phyloP scores from a whole-genome alignment of 2,113 vertebrate genomes.

The Xiphophorus maculatus region DNA sequence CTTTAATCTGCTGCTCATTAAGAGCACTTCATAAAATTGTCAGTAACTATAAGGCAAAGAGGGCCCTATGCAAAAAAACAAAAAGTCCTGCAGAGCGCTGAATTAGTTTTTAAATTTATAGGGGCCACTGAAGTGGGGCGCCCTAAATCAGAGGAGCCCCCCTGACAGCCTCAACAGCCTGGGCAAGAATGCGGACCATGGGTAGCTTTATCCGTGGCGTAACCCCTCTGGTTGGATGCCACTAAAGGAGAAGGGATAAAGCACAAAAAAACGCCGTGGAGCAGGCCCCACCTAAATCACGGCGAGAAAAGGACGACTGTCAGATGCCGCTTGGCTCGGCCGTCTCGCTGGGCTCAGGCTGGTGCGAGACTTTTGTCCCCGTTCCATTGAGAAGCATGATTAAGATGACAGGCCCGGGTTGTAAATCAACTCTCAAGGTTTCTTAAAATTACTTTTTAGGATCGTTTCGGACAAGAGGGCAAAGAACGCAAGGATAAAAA shows the following conservation, averaged over 20 bases:
- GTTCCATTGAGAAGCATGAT: slow-evolving; percentile 95
- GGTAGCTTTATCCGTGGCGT: slow-evolving; percentile 85
- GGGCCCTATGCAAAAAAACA: slow-evolving; percentile 89
- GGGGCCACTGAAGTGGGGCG: slow-evolving; percentile 86
- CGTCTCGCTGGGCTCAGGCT: slow-evolving; percentile 85
- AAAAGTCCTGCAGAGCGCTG: slow-evolving; percentile 92
- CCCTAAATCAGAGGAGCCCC: slow-evolving; percentile 92
- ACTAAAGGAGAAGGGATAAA: slow-evolving; percentile 86
- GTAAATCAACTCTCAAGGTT: slow-evolving; percentile 95
- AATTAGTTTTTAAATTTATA: slow-evolving; percentile 93
- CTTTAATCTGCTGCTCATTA: slow-evolving; percentile 98
- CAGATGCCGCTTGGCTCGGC: slow-evolving; percentile 89
- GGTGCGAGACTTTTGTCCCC: slow-evolving; percentile 89
- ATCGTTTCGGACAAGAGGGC: slow-evolving; percentile 71
- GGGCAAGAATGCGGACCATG: slow-evolving; percentile 86
- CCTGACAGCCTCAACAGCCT: slow-evolving; percentile 92
- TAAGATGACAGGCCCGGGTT: slow-evolving; percentile 85
- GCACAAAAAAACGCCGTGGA: slow-evolving; percentile 81
- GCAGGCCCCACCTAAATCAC: slow-evolving; percentile 95
- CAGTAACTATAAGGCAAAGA: slow-evolving; percentile 88
- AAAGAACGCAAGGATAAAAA: slow-evolving; percentile 65
- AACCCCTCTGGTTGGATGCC: slow-evolving; percentile 86
- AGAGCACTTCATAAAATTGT: slow-evolving; percentile 98
- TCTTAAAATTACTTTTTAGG: slow-evolving; percentile 81
- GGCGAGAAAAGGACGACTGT: slow-evolving; percentile 92